These are phyloP conservation scores for Paramormyrops kingsleyae DNA, from an alignment of 2,113 vertebrate species.

Conservation along the genomic window DNA sequence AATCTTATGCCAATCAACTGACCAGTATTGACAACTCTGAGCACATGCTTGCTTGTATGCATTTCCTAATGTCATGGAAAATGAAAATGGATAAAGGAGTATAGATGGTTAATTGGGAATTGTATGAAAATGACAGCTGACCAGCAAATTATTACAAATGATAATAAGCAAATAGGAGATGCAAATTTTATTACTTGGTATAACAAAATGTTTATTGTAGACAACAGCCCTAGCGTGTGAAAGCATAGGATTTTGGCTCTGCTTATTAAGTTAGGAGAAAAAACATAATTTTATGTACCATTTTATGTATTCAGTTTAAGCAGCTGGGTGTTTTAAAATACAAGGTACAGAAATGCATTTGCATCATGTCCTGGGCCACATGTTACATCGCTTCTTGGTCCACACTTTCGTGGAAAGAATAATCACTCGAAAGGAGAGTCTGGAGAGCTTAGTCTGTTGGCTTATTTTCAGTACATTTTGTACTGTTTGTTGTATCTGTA, in stretches of 20 bases:
- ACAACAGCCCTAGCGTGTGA: neutral
- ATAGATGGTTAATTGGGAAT: neutral
- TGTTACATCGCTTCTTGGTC: neutral
- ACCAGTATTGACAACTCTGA: neutral
- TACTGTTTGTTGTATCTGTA: neutral
- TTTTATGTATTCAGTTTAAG: neutral
- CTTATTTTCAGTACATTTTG: slow-evolving; percentile 2
- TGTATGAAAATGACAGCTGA: neutral
- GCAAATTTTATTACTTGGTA: neutral
- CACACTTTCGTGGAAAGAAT: neutral
- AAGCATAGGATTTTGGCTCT: neutral
- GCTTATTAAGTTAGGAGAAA: neutral
- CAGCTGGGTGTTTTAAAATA: neutral
- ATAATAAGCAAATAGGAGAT: neutral
- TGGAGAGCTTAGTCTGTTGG: neutral
- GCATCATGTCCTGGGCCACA: neutral
- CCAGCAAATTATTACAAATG: neutral
- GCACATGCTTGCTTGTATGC: neutral
- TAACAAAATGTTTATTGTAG: neutral
- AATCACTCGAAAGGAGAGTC: neutral
- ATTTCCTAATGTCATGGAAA: neutral
- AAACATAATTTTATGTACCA: neutral
- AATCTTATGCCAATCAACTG: too few species aligned
- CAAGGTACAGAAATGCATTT: neutral
- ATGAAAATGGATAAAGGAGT: neutral